A percentile compares a stretch with the other conserved stretches of the same genome.
These are phyloP conservation scores for Saguinus imperator DNA, from an alignment of 2,113 vertebrate genomes.

Conservation along the genomic window DNA sequence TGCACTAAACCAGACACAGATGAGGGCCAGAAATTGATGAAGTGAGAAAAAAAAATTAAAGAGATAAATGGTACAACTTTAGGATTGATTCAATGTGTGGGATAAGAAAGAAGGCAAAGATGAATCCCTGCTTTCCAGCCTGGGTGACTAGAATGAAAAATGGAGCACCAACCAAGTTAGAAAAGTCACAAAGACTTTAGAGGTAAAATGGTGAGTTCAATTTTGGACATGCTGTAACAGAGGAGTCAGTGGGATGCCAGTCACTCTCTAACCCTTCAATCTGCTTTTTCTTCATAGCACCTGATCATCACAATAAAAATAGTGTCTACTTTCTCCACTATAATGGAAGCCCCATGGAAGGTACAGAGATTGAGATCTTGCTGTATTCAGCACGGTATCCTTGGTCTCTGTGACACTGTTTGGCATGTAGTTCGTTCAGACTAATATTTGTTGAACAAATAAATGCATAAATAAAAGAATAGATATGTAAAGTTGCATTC, in stretches of 20 bases:
- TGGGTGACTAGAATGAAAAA: neutral
- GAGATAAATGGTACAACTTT: neutral
- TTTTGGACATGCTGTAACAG: neutral
- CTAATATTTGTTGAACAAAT: neutral
- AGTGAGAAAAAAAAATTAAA: neutral
- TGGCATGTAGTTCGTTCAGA: neutral
- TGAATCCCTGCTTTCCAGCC: neutral
- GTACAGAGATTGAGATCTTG: no score
- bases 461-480: neutral
- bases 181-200: conserved; percentile 15
- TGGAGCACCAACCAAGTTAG: neutral
- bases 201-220: neutral
- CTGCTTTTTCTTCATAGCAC: neutral
- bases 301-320: neutral
- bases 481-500: neutral
- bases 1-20: neutral
- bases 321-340: neutral
- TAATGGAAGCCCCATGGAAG: neutral
- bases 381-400: neutral
- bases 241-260: neutral
- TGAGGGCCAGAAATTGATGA: neutral
- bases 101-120: neutral
- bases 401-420: neutral
- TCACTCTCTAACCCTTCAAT: neutral
- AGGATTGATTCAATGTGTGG: neutral